Conservation (phyloP, 2,888 invertebrate species). For the Ellobium chinense region DNA sequence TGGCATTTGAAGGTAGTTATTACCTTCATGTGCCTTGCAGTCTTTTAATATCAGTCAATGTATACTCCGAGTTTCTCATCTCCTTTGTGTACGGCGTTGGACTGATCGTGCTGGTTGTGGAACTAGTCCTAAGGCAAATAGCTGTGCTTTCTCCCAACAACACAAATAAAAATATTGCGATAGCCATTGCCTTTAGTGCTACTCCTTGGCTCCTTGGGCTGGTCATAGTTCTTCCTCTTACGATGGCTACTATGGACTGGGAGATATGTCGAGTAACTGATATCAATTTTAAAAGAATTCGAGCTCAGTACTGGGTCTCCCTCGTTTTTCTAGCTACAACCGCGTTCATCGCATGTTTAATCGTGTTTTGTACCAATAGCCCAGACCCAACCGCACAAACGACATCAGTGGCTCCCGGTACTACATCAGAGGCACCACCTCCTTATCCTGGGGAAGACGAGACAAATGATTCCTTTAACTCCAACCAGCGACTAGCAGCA, state of each 20-base stretch:
- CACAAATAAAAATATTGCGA: neutral
- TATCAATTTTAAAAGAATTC: neutral
- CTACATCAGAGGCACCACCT: too few relatives aligned
- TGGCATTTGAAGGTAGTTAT: too few relatives aligned
- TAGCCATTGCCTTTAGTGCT: neutral
- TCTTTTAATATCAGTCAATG: neutral
- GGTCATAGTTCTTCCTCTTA: neutral
- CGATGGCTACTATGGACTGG: neutral
- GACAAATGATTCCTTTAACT: too few relatives aligned
- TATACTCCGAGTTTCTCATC: neutral
- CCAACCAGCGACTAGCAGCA: too few relatives aligned
- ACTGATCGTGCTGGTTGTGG: neutral
- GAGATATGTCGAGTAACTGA: neutral
- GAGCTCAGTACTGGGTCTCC: neutral
- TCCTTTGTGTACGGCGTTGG: slow-evolving; percentile 5
- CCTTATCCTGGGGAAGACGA: too few relatives aligned
- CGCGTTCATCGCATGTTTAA: neutral
- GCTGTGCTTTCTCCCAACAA: too few relatives aligned
- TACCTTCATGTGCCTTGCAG: neutral
- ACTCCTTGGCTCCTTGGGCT: neutral
- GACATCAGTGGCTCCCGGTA: too few relatives aligned
- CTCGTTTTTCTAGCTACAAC: neutral
- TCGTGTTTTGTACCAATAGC: neutral
- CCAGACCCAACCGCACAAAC: too few relatives aligned
- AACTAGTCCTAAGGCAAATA: neutral